Percentiles rank a stretch among this genome's conserved stretches.
Conservation (phyloP, 2,888 invertebrate species). For the Ormyrus pomaceus region DNA sequence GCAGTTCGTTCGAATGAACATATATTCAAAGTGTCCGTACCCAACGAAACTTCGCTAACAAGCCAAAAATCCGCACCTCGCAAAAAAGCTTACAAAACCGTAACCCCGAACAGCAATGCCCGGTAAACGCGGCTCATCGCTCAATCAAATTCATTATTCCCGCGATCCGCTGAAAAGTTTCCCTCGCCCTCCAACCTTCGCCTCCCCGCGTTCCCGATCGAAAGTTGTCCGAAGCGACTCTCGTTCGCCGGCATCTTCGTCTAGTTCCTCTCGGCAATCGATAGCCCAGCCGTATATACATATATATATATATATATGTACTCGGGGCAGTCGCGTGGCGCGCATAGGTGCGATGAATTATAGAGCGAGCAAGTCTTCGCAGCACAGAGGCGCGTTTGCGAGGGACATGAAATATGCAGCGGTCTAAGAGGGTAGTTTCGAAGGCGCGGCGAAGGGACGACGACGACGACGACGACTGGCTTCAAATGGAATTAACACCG, state of each 20-base stretch:
- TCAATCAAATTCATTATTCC: background rate
- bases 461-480: constrained; percentile 53
- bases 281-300: too few species aligned
- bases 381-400: constrained; percentile 54
- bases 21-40: too few species aligned
- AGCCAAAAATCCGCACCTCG: too few species aligned
- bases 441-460: constrained; percentile 35
- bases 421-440: constrained; percentile 72
- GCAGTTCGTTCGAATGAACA: too few species aligned
- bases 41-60: too few species aligned
- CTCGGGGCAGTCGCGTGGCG: background rate
- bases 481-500: constrained; percentile 72
- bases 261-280: too few species aligned
- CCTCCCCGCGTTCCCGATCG: too few species aligned
- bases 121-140: background rate
- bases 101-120: too few species aligned
- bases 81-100: too few species aligned
- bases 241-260: too few species aligned
- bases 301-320: too few species aligned
- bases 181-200: background rate
- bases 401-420: constrained; percentile 72
- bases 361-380: constrained; percentile 65
- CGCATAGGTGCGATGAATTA: constrained; percentile 62
- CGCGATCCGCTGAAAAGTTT: constrained; percentile 1
- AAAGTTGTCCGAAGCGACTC: too few species aligned